Base-by-base conservation (phyloP, 2,888 invertebrate genomes). In the Thecophora atra region DNA sequence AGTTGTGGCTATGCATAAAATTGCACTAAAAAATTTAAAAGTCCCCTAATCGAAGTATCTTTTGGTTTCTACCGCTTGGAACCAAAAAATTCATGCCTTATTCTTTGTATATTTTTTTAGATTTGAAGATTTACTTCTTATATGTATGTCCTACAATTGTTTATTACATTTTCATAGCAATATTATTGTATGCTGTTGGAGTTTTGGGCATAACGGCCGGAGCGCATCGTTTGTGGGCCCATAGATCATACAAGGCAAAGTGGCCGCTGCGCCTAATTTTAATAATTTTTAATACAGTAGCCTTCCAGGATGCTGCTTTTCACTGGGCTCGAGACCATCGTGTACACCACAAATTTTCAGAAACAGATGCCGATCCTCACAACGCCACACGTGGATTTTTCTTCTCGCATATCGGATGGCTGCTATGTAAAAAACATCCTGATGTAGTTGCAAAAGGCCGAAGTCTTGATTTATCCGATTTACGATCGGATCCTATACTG, bases 121-220 rank as follows among this genome's bases (percentile, higher is more conserved):
- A n/a, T n/a, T n/a, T n/a, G n/a, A n/a, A n/a, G n/a, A n/a, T n/a
- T n/a, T n/a, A n/a, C n/a, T n/a, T n/a, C n/a, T n/a, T n/a, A n/a
- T n/a, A n/a, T n/a, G n/a, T n/a, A n/a, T n/a, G n/a, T n/a, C n/a
- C n/a, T n/a, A n/a, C n/a, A n/a, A n/a, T n/a, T n/a, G n/a, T n/a
- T n/a, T n/a, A n/a, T n/a, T n/a, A 19, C 54, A 8, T 17, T n/a
- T 19, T 71, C 71, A 13, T 88, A 93, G 97, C 93, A 4, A 87
- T 92, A 70, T 65, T 93, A 0, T 85, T 95, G 70, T 95, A 96
- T 86, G 88, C 92, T 70, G 86, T 91, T 78, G 92, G 93, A 11
- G 97, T 95, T 19, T 87, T 98, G 72, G 98, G 99, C 24, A 95
- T 99, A 76, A 99, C 99, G 5, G 98, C 97, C 6, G 99, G 99